Percentiles rank a stretch among this genome's conserved stretches.
Evolutionary conservation across 2,113 vertebrate genomes (phyloP).

Genomic region (Phyllostomus discolor): DNA sequence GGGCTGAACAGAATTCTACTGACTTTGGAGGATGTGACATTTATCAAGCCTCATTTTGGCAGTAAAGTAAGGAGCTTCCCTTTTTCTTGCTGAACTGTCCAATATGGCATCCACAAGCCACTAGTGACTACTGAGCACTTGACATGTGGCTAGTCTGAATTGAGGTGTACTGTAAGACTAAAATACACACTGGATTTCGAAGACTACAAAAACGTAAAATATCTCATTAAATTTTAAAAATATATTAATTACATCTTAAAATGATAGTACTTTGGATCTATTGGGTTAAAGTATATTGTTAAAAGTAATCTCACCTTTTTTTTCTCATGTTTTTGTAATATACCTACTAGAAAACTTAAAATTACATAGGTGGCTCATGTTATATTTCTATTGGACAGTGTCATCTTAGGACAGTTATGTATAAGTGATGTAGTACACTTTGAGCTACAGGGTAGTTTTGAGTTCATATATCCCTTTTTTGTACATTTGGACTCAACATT

Average conservation of each 20-base stretch:
- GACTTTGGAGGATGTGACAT: conserved; percentile 88
- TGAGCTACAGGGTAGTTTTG: background rate
- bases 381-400: background rate
- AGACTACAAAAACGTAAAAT: background rate
- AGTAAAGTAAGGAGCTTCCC: conserved; percentile 80
- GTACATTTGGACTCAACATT: background rate
- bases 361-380: background rate
- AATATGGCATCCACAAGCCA: background rate
- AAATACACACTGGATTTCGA: conserved; percentile 29
- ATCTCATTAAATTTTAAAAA: background rate
- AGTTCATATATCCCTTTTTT: background rate
- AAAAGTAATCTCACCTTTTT: background rate
- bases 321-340: background rate
- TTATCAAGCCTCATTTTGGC: conserved; percentile 90
- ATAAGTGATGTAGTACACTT: background rate
- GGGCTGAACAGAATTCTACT: conserved; percentile 90
- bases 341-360: background rate
- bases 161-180: background rate
- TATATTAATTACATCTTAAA: background rate
- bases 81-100: background rate
- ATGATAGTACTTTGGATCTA: background rate
- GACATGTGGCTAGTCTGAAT: background rate
- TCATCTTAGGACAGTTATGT: background rate
- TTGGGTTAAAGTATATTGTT: background rate
- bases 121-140: background rate